These are phyloP conservation scores for Podilymbus podiceps DNA, from an alignment of 2,113 vertebrate species.

Conservation along the genomic window DNA sequence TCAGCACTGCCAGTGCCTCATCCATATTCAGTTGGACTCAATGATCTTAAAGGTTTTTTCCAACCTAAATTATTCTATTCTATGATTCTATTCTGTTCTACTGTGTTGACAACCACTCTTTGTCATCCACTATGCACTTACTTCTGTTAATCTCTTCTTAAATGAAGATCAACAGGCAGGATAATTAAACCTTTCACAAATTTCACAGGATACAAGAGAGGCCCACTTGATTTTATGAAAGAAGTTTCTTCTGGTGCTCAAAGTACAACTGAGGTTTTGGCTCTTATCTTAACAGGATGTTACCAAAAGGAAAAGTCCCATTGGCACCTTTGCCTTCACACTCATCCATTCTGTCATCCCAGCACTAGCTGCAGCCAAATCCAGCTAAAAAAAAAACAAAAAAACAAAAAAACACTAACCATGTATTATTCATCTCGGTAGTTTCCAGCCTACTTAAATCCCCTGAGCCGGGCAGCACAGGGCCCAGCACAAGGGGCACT, in stretches of 20 bases:
- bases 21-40: neutral
- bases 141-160: neutral
- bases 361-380: neutral
- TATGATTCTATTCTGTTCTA: neutral
- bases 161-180: neutral
- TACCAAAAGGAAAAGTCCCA: neutral
- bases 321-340: neutral
- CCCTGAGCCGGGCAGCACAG: neutral
- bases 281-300: rapidly evolving
- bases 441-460: neutral
- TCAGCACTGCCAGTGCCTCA: neutral
- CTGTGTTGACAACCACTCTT: no score
- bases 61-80: no score
- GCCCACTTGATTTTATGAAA: neutral
- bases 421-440: neutral
- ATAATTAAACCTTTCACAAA: neutral
- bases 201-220: neutral
- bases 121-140: neutral
- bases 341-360: neutral
- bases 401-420: neutral
- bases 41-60: no score
- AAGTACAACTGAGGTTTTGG: neutral
- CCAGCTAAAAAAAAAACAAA: neutral
- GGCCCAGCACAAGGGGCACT: neutral
- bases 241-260: neutral